Evolutionary conservation across 2,113 vertebrate genomes (phyloP).

Genomic region (Pterophyllum scalare): DNA sequence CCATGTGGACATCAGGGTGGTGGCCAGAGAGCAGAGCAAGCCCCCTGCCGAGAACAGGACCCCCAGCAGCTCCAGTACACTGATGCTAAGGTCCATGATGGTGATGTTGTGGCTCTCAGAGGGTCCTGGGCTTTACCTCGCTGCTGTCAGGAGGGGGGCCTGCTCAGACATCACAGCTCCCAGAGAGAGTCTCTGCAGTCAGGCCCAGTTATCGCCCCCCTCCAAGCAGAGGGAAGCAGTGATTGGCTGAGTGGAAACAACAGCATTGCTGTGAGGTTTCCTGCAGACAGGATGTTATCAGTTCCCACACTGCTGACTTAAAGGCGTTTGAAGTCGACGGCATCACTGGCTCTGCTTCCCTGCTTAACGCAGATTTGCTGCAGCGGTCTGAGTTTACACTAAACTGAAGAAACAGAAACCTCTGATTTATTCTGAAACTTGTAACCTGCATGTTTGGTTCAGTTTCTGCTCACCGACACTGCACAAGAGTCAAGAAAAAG

Average conservation of each 20-base stretch:
- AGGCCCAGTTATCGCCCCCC: neutral
- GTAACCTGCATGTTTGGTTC: neutral
- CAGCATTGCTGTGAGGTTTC: constrained; percentile 37
- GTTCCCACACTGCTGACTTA: constrained; percentile 11
- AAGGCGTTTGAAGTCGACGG: constrained; percentile 36
- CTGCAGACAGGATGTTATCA: constrained; percentile 42
- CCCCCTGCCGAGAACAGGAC: constrained; percentile 60
- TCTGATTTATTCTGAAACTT: neutral
- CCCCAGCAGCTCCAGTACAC: constrained; percentile 66
- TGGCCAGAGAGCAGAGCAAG: constrained; percentile 73
- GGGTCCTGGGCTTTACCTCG: neutral
- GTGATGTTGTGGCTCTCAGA: neutral
- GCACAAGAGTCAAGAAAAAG: too few species aligned
- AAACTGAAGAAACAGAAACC: too few species aligned
- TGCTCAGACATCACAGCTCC: neutral
- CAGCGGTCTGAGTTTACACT: neutral
- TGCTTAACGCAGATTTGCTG: neutral
- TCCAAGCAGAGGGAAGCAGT: neutral
- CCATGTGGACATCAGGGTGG: constrained; percentile 76
- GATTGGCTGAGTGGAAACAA: constrained; percentile 51
- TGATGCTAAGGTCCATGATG: constrained; percentile 56
- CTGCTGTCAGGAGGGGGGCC: neutral
- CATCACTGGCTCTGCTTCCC: constrained; percentile 8
- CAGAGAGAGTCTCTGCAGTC: neutral
- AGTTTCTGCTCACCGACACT: neutral